Evolutionary conservation across 92 coral and sea anemone genomes (phyloP), one percentile per base, ranked within the genome.

Genomic region (Nematostella vectensis): DNA sequence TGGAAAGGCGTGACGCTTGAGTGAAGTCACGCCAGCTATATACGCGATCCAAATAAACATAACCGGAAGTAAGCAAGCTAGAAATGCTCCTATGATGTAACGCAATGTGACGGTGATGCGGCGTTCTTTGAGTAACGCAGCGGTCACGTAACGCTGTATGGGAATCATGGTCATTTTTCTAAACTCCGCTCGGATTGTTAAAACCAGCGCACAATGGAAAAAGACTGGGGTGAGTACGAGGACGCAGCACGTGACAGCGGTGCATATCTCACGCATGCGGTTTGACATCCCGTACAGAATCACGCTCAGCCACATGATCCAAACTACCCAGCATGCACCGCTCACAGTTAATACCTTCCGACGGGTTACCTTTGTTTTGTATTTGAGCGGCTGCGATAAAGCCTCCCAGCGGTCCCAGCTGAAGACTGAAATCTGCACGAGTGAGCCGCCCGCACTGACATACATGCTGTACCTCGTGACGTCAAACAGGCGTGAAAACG

Each of bases 371-470:
- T 33, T 33, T 33, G 40, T 15, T 15, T 33, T 33, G 40, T 33
- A 33, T 15, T 6, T 33, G 6, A 33, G 40, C 40, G 40, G 40
- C 40, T 33, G 40, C 40, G 40, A 33, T 33, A 33, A 33, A 33
- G 40, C 40, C 40, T 33, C 8, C 40, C 40, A 33, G 40, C 40
- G 40, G 40, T 33, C 40, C 40, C 40, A 33, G 15, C 40, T 33
- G 40, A 33, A 33, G 40, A 33, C 40, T 6, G 40, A 33, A 33
- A 33, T 33, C 40, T 33, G 40, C 6, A 33, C 40, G 15, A 33
- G 40, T 33, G 40, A 33, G 6, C 40, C 40, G 8, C 40, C 40
- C 6, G 40, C 6, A 15, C 40, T 33, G 15, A 33, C 8, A 15
- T 33, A 33, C 40, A 33, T 33, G 40, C 8, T 6, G 15, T 6